These are phyloP conservation scores for Corythaixoides concolor DNA, from an alignment of 2,113 vertebrate species.

Conservation along the genomic window DNA sequence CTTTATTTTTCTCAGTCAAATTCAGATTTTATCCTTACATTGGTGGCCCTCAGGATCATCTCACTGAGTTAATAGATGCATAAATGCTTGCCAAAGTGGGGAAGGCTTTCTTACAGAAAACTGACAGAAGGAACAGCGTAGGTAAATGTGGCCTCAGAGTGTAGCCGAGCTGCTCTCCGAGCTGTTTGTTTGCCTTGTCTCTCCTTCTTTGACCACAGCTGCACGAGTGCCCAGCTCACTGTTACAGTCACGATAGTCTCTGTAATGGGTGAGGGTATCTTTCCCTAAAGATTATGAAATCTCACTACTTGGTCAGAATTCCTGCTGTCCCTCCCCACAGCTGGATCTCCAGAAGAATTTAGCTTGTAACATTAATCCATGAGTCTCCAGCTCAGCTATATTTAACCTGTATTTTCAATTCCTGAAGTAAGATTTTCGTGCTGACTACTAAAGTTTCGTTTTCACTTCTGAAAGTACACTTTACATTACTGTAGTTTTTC, in stretches of 20 bases:
- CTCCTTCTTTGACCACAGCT: background rate
- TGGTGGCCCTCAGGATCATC: background rate
- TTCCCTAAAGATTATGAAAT: background rate
- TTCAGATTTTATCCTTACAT: background rate
- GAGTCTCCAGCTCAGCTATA: background rate
- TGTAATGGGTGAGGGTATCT: background rate
- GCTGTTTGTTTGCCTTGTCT: background rate
- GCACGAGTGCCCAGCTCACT: background rate
- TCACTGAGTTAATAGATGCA: background rate
- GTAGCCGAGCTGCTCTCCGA: background rate
- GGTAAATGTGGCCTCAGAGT: background rate
- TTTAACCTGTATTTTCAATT: conserved; percentile 21
- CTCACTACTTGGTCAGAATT: background rate
- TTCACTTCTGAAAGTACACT: conserved; percentile 12
- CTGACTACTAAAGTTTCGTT: background rate
- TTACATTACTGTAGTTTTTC: background rate
- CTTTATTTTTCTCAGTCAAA: background rate
- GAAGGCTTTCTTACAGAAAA: background rate
- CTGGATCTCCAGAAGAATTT: conserved; percentile 1
- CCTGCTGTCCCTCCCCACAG: background rate
- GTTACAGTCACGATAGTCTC: background rate
- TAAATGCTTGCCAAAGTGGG: background rate
- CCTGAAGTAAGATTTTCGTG: background rate
- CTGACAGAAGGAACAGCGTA: background rate
- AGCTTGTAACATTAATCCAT: background rate